Evolutionary conservation across 1,140 invertebrate genomes (phyloP), one percentile per base, ranked within the genome.

Genomic region (Bombus vancouverensis): DNA sequence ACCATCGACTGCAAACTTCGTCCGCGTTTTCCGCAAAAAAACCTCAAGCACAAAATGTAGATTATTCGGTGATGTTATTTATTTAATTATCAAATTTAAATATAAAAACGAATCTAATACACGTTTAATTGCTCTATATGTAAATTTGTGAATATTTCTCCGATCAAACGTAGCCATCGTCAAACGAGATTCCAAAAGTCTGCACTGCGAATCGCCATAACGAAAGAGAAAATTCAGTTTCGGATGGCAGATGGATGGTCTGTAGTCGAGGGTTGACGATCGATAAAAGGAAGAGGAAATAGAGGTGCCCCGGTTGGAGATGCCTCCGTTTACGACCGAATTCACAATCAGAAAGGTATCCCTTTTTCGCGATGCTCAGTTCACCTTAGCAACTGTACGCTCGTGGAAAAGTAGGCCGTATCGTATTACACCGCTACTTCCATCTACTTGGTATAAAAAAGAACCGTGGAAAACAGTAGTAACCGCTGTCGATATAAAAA

Each of bases 391-490:
- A 80, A 42, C 44, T 80, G 53, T 18, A 22, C 44, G 65, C 65
- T 81, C 62, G 13, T 57, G 66, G 44, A 32, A 62, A 73, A 62
- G 25, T 81, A 81, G 80, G 80, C 80, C 80, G 39, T 73, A 42
- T 42, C 32, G 15, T 8, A 32, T 75, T 75, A 25, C n/a, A 73
- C n/a, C 18, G 15, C 70, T 73, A 81, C 25, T 37, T 75, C 37
- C 28, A 42, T 34, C 70, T 81, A 81, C 28, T 62, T 62, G 59
- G 68, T 73, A 73, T 81, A 71, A 81, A 81, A 71, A 73, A 73
- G 80, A 81, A 81, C n/a, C 2, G 47, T 72, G 70, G 34, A 73
- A 81, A 71, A 47, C 28, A 42, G 12, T 39, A 37, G 15, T n/a
- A 42, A 62, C 22, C 34, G 28, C 25, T 18, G 42, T 79, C 12